phyloP scores from a whole-genome alignment of 2,113 vertebrate species.

The Charadrius vociferus region DNA sequence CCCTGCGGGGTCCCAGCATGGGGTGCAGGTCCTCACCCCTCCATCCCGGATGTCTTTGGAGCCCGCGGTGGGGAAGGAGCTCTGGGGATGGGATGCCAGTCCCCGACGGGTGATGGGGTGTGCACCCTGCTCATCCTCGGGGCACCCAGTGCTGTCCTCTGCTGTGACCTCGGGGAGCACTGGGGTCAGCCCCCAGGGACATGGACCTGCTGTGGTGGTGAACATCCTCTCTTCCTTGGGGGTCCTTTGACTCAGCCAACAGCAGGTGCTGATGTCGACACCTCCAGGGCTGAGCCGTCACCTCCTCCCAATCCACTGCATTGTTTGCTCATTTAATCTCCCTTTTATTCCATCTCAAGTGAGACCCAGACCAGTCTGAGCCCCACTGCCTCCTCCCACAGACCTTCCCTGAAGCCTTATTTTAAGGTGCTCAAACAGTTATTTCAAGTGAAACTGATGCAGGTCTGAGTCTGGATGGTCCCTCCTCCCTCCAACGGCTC shows the following conservation, averaged over 20 bases:
- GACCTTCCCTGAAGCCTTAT: background rate
- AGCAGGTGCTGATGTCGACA: background rate
- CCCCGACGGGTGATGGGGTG: rapidly evolving
- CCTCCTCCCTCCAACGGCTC: background rate
- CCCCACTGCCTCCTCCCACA: background rate
- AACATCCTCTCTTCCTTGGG: background rate
- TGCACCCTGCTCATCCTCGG: rapidly evolving
- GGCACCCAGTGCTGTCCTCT: background rate
- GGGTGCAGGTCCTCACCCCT: background rate
- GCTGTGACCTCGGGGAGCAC: background rate
- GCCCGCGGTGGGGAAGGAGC: background rate
- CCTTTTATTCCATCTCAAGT: background rate
- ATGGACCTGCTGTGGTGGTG: rapidly evolving
- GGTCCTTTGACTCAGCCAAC: rapidly evolving
- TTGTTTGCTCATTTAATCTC: background rate
- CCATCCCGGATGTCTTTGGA: background rate
- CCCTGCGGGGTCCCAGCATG: rapidly evolving
- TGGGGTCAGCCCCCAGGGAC: background rate
- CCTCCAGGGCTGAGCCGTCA: background rate
- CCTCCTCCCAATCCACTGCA: rapidly evolving
- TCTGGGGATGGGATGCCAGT: background rate
- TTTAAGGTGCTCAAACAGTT: rapidly evolving
- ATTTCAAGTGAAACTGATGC: background rate
- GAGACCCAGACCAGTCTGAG: background rate
- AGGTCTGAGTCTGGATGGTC: background rate